Conservation (phyloP, 2,797 vertebrate genomes). For the Emydoidea blandingii region DNA sequence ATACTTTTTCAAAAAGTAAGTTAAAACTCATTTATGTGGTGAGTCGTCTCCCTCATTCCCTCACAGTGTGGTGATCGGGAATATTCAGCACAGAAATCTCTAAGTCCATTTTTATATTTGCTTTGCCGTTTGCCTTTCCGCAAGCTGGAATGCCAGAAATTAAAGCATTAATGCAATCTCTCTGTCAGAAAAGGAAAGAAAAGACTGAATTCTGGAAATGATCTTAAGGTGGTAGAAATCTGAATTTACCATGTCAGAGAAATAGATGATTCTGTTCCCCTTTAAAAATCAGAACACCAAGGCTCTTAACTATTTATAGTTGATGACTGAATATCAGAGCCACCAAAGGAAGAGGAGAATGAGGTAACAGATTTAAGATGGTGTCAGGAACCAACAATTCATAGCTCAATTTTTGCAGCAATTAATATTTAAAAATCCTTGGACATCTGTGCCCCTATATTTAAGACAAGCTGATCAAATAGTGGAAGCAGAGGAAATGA, state of each 20-base stretch:
- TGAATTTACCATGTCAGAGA: not conserved
- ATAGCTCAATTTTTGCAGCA: not conserved
- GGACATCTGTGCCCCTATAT: not conserved
- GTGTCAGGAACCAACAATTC: not conserved
- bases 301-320: not conserved
- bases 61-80: not conserved
- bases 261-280: not conserved
- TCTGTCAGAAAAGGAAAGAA: not conserved
- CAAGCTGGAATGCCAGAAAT: not conserved
- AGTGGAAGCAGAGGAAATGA: not conserved
- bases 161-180: not conserved
- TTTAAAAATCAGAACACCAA: not conserved
- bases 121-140: not conserved
- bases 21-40: not conserved
- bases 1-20: not conserved
- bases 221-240: not conserved
- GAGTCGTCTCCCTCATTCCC: not conserved
- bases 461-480: not conserved
- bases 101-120: not conserved
- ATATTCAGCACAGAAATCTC: not conserved
- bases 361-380: not conserved
- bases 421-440: not conserved
- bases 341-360: not conserved
- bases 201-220: not conserved
- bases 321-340: not conserved